A percentile compares a stretch with the other conserved stretches of the same genome.
phyloP scores from a whole-genome alignment of 1,140 invertebrate species.

The Lanistes nyassanus region DNA sequence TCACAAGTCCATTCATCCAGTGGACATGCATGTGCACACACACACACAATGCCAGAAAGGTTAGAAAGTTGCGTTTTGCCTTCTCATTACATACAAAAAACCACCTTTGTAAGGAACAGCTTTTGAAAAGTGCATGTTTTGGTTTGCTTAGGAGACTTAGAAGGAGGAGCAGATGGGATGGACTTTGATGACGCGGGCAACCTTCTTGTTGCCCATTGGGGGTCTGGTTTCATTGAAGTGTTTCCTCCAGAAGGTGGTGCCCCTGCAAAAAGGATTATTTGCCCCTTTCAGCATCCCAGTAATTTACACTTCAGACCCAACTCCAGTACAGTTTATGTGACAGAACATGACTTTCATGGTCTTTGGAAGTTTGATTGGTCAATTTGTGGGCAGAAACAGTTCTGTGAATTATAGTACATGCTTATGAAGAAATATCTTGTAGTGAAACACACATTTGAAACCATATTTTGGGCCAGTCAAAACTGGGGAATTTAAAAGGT shows the following conservation, averaged over 20 bases:
- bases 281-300: slow-evolving; percentile 55
- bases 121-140: neutral
- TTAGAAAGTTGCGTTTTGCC: neutral
- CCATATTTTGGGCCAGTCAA: too few relatives aligned
- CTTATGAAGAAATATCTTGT: neutral
- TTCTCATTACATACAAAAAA: too few relatives aligned
- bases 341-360: slow-evolving; percentile 57
- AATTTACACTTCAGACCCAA: slow-evolving; percentile 57
- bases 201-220: slow-evolving; percentile 59
- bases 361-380: slow-evolving; percentile 63
- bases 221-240: slow-evolving; percentile 54
- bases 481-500: too few relatives aligned
- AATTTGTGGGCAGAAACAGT: slow-evolving; percentile 51
- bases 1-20: too few relatives aligned
- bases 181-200: slow-evolving; percentile 61
- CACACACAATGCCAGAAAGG: neutral
- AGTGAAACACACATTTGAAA: too few relatives aligned
- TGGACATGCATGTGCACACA: too few relatives aligned
- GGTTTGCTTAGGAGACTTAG: slow-evolving; percentile 41
- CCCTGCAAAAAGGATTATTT: slow-evolving; percentile 52
- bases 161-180: slow-evolving; percentile 62
- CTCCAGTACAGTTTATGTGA: slow-evolving; percentile 54
- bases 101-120: too few relatives aligned
- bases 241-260: slow-evolving; percentile 52
- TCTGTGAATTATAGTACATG: slow-evolving; percentile 46